phyloP scores from a whole-genome alignment of 2,113 vertebrate genomes.

The Rhadina sibilatrix region DNA sequence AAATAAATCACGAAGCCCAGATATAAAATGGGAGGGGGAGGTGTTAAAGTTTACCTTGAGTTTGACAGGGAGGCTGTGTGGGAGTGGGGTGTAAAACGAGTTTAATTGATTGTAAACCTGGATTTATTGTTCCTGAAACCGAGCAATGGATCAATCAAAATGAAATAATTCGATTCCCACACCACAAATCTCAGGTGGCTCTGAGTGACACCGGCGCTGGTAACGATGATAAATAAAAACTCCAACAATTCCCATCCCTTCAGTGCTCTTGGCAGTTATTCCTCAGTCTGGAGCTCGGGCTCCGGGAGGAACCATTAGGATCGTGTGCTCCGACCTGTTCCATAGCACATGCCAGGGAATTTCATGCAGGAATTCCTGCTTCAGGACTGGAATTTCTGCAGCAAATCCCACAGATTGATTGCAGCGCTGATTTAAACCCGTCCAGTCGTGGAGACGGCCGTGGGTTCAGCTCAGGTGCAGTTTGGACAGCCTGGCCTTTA shows the following conservation, averaged over 20 bases:
- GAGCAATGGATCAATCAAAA: background rate
- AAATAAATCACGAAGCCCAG: constrained; percentile 31
- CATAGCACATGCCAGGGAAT: constrained; percentile 38
- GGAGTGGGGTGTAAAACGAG: background rate
- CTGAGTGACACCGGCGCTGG: background rate
- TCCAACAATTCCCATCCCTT: background rate
- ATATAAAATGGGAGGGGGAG: background rate
- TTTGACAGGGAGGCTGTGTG: background rate
- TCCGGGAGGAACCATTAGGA: constrained; percentile 16
- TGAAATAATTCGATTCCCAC: background rate
- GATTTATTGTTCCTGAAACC: background rate
- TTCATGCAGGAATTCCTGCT: constrained; percentile 38
- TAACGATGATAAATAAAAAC: background rate
- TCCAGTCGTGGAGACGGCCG: background rate
- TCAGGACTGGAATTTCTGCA: background rate
- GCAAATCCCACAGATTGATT: background rate
- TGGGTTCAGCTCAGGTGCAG: background rate
- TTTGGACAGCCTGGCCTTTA: background rate
- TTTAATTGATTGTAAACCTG: background rate
- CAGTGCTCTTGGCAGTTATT: background rate
- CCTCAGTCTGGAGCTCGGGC: background rate
- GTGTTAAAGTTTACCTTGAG: constrained; percentile 40
- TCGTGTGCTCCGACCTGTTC: background rate
- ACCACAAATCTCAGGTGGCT: background rate
- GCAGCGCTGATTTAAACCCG: background rate